phyloP scores from a whole-genome alignment of 2,797 vertebrate species.

The Microctenopoma stevenorrisi region DNA sequence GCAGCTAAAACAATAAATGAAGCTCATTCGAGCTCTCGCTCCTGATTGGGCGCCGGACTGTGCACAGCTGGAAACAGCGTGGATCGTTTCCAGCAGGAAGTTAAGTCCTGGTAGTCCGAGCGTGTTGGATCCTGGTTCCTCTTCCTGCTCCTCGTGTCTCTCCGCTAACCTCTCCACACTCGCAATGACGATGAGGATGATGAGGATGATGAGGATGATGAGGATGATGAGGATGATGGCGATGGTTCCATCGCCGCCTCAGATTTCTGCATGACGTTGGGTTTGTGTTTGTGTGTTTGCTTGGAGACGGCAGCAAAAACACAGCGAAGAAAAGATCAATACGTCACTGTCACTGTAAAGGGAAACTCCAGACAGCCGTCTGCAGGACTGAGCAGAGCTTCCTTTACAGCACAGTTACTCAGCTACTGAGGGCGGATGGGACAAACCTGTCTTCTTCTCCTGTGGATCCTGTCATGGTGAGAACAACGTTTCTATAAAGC shows the following conservation, averaged over 20 bases:
- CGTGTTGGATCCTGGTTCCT: slow-evolving; percentile 4
- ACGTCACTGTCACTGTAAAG: background rate
- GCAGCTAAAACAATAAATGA: too few relatives aligned
- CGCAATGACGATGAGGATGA: slow-evolving; percentile 22
- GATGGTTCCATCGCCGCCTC: slow-evolving; percentile 13
- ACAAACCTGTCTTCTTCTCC: too few relatives aligned
- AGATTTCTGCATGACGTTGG: slow-evolving; percentile 12
- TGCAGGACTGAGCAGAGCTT: background rate
- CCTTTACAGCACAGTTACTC: too few relatives aligned
- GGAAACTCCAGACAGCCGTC: background rate
- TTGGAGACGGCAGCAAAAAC: slow-evolving; percentile 6
- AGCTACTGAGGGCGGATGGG: too few relatives aligned
- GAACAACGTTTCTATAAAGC: too few relatives aligned
- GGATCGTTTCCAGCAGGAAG: too few relatives aligned
- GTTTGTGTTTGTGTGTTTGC: slow-evolving; percentile 22
- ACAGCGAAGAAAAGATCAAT: background rate
- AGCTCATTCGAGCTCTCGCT: too few relatives aligned
- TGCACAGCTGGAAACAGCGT: too few relatives aligned
- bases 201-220: slow-evolving; percentile 38
- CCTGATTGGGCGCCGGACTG: too few relatives aligned
- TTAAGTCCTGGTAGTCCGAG: too few relatives aligned
- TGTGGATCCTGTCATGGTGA: too few relatives aligned
- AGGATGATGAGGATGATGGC: slow-evolving; percentile 31
- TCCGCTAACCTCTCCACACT: background rate
- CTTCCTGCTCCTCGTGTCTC: slow-evolving; percentile 45